Percentiles rank a stretch among this genome's conserved stretches.
Evolutionary conservation across 2,113 vertebrate genomes (phyloP).

Genomic region (Microtus ochrogaster): DNA sequence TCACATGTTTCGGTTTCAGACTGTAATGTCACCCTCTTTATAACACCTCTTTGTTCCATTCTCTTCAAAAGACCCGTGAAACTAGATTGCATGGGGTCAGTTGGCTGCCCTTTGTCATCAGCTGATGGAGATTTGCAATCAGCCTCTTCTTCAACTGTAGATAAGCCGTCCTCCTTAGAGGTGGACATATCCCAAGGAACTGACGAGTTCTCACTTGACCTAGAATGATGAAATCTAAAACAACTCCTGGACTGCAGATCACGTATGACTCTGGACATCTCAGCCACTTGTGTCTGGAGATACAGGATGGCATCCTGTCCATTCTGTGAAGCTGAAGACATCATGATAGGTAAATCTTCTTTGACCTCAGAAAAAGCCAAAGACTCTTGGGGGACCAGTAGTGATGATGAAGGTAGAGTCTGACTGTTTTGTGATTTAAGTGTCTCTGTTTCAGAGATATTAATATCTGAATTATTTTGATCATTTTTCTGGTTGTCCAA

Average conservation of each 20-base stretch:
- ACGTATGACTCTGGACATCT: constrained; percentile 81
- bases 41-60: constrained; percentile 81
- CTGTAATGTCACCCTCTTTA: constrained; percentile 77
- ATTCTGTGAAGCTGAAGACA: constrained; percentile 70
- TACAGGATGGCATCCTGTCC: constrained; percentile 79
- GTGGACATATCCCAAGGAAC: constrained; percentile 76
- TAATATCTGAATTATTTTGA: constrained; percentile 73
- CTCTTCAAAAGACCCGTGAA: constrained; percentile 81
- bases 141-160: constrained; percentile 71
- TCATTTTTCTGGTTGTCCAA: constrained; percentile 75
- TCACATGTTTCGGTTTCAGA: constrained; percentile 73
- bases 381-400: constrained; percentile 70
- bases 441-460: constrained; percentile 72
- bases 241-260: constrained; percentile 80
- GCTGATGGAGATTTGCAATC: constrained; percentile 73
- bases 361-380: constrained; percentile 74
- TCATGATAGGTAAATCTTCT: constrained; percentile 67
- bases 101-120: constrained; percentile 67
- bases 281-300: constrained; percentile 79
- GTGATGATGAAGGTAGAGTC: constrained; percentile 68
- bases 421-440: constrained; percentile 72
- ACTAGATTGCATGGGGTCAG: constrained; percentile 74
- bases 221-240: constrained; percentile 80
- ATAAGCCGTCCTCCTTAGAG: constrained; percentile 74
- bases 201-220: constrained; percentile 68